Conservation (phyloP, 2,888 invertebrate species). For the Ichneumoninae sp. region DNA sequence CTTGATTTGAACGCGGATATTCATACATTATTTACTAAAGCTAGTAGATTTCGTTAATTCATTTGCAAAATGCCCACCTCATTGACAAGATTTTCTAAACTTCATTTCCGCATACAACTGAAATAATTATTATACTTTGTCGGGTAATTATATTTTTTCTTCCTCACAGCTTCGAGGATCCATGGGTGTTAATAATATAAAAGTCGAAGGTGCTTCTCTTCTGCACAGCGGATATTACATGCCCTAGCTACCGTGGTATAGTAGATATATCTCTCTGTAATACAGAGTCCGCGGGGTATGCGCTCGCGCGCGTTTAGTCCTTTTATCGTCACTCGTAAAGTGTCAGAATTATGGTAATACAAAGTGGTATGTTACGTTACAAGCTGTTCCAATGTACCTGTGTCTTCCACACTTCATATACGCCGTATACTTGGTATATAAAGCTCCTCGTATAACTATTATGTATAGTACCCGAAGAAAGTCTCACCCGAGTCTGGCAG, state of each 20-base stretch:
- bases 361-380: constrained; percentile 65
- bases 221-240: constrained; percentile 1
- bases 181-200: constrained; percentile 18
- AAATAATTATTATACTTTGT: not conserved
- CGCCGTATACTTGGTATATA: not conserved
- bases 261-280: constrained; percentile 13
- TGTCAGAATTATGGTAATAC: constrained; percentile 68
- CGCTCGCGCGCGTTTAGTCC: constrained; percentile 58
- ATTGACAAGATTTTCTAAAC: not conserved
- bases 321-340: constrained; percentile 67
- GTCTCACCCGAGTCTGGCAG: constrained; percentile 37
- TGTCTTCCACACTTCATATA: constrained; percentile 15
- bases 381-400: constrained; percentile 22
- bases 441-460: constrained; percentile 13
- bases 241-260: not conserved
- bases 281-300: constrained; percentile 58
- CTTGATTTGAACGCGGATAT: not conserved
- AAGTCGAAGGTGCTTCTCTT: constrained; percentile 3
- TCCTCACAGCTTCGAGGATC: not conserved
- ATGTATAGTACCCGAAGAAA: constrained; percentile 50
- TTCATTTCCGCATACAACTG: not conserved
- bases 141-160: not conserved
- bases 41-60: not conserved
- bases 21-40: too few relatives aligned
- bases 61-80: not conserved